Percentiles rank a stretch among this genome's conserved stretches.
Conservation (phyloP, 2,113 vertebrate genomes). For the Piaya cayana region DNA sequence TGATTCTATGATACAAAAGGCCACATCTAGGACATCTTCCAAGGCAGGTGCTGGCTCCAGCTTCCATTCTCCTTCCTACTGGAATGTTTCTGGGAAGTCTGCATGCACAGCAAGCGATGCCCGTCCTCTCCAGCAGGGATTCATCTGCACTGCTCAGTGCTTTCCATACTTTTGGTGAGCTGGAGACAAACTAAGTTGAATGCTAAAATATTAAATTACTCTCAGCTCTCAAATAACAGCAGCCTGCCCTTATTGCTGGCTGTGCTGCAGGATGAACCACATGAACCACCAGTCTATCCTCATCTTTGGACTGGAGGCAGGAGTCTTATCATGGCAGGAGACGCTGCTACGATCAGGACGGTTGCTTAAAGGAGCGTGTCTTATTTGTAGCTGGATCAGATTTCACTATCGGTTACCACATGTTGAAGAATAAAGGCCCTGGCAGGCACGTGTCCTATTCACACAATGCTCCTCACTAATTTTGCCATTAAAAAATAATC, state of each 20-base stretch:
- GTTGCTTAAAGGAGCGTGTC: constrained; percentile 56
- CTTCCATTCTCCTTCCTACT: not conserved
- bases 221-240: constrained; percentile 13
- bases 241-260: not conserved
- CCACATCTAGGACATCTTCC: constrained; percentile 24
- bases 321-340: constrained; percentile 24
- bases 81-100: constrained; percentile 34
- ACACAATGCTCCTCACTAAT: constrained; percentile 26
- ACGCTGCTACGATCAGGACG: not conserved
- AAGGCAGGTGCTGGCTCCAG: constrained; percentile 24
- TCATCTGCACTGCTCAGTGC: not conserved
- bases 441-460: constrained; percentile 47
- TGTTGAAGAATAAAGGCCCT: constrained; percentile 63
- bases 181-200: constrained; percentile 39
- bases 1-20: not conserved
- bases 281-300: not conserved
- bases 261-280: constrained; percentile 17
- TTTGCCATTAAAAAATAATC: constrained; percentile 44
- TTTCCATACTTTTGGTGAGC: not conserved
- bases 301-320: constrained; percentile 42
- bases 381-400: constrained; percentile 48
- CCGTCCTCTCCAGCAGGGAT: not conserved
- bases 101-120: not conserved
- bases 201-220: not conserved
- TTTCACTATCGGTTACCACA: constrained; percentile 62